Evolutionary conservation across 1,140 invertebrate genomes (phyloP).

Genomic region (Bombus balteatus): DNA sequence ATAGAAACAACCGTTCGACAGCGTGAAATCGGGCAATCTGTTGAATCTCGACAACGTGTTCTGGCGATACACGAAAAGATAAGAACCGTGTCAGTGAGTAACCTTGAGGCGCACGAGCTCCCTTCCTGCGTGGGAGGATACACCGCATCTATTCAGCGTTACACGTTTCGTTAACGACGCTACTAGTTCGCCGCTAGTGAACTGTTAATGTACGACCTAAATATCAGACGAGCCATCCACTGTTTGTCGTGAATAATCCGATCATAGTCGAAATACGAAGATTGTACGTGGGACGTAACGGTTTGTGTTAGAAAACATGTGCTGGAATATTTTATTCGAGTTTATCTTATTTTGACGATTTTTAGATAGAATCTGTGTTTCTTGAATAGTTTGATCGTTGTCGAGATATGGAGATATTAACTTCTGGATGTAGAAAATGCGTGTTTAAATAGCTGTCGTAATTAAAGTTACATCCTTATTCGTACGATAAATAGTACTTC

Average conservation of each 20-base stretch:
- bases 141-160: slow-evolving; percentile 47
- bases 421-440: too few species aligned
- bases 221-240: slow-evolving; percentile 42
- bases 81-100: slow-evolving; percentile 64
- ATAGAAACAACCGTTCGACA: neutral
- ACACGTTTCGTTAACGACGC: slow-evolving; percentile 55
- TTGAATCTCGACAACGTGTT: slow-evolving; percentile 23
- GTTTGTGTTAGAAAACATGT: neutral
- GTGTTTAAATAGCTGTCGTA: too few species aligned
- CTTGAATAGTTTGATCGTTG: too few species aligned
- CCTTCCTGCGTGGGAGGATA: slow-evolving; percentile 43
- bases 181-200: slow-evolving; percentile 2
- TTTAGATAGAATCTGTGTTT: too few species aligned
- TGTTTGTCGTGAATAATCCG: neutral
- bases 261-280: neutral
- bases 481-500: neutral
- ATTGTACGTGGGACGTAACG: neutral
- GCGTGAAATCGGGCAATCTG: slow-evolving; percentile 29
- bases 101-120: slow-evolving; percentile 50
- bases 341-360: too few species aligned
- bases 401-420: too few species aligned
- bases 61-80: slow-evolving; percentile 30
- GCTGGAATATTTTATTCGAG: neutral
- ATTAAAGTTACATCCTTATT: too few species aligned
- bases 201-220: slow-evolving; percentile 65